These are phyloP conservation scores for Condylostylus longicornis DNA, from an alignment of 1,140 invertebrate genomes.

Conservation along the genomic window DNA sequence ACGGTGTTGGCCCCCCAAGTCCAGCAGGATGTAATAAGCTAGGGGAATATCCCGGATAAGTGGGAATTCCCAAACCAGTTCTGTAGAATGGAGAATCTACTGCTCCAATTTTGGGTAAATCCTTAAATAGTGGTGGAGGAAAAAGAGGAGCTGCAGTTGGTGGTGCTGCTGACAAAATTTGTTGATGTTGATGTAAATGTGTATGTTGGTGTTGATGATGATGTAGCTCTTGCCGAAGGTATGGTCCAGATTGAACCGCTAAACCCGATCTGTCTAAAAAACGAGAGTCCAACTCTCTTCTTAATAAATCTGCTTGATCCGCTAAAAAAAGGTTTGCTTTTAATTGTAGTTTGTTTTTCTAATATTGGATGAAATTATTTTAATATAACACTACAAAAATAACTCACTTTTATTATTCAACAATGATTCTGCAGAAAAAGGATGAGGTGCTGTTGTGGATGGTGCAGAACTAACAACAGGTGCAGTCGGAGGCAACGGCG, in stretches of 20 bases:
- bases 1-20: constrained; percentile 55
- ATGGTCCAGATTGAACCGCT: constrained; percentile 39
- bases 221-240: constrained; percentile 70
- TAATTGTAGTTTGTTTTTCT: not conserved
- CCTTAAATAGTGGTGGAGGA: constrained; percentile 54
- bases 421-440: constrained; percentile 72
- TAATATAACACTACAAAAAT: too few relatives aligned
- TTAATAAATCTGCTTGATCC: constrained; percentile 69
- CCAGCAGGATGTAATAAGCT: constrained; percentile 54
- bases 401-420: constrained; percentile 57
- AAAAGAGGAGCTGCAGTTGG: constrained; percentile 33
- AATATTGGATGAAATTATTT: not conserved
- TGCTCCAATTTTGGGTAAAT: constrained; percentile 66
- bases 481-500: too few relatives aligned
- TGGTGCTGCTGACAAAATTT: constrained; percentile 43
- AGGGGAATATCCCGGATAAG: constrained; percentile 65
- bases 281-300: constrained; percentile 79
- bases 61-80: constrained; percentile 49
- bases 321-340: constrained; percentile 21
- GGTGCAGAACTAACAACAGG: too few relatives aligned
- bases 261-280: constrained; percentile 48
- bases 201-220: constrained; percentile 85
- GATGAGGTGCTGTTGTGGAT: constrained; percentile 40
- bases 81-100: constrained; percentile 68
- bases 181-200: constrained; percentile 75